Conservation (phyloP, 2,113 vertebrate genomes). For the Paralichthys olivaceus region DNA sequence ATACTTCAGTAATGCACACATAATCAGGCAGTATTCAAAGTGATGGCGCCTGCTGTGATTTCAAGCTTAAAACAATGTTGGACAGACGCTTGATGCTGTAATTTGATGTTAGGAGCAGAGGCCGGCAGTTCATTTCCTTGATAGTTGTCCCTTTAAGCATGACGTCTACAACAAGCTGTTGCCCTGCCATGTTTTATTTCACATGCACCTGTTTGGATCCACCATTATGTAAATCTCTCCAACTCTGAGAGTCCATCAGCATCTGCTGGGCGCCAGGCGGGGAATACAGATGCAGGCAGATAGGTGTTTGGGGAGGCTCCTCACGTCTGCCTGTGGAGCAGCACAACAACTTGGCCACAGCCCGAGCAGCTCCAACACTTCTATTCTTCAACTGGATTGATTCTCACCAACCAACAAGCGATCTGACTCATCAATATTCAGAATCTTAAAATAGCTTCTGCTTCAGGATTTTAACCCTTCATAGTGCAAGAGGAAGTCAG, state of each 20-base stretch:
- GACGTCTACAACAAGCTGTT: conserved; percentile 59
- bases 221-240: conserved; percentile 61
- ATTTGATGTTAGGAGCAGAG: conserved; percentile 14
- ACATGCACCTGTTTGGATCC: conserved; percentile 63
- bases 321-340: conserved; percentile 68
- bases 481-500: neutral
- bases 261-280: conserved; percentile 57
- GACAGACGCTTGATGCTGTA: conserved; percentile 22
- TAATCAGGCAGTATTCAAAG: neutral
- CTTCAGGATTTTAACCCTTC: conserved; percentile 54
- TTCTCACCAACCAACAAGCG: conserved; percentile 64
- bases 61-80: conserved; percentile 5
- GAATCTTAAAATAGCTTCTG: conserved; percentile 66
- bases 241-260: conserved; percentile 56
- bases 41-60: neutral
- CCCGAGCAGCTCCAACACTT: conserved; percentile 58
- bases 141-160: conserved; percentile 35
- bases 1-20: neutral
- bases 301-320: conserved; percentile 54
- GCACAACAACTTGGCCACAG: conserved; percentile 68
- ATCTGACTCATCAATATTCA: conserved; percentile 78
- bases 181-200: conserved; percentile 66
- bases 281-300: conserved; percentile 67
- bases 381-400: conserved; percentile 77
- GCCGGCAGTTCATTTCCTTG: conserved; percentile 11